phyloP scores from a whole-genome alignment of 1,140 invertebrate species.

The Listronotus bonariensis region DNA sequence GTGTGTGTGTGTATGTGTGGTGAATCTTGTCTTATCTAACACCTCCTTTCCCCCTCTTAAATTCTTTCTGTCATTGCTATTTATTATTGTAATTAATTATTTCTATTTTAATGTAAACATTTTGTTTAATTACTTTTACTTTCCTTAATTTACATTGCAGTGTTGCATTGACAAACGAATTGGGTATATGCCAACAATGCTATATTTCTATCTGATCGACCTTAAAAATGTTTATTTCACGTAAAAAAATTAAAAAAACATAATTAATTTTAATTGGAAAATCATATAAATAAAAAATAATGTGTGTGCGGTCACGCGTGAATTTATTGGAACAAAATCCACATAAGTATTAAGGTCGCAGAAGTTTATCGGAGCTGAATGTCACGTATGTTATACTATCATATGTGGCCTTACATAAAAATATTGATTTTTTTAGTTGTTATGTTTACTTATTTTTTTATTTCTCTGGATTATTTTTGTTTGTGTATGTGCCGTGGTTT shows the following conservation, averaged over 20 bases:
- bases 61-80: too few species aligned
- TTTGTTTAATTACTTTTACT: too few species aligned
- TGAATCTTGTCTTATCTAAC: conserved; percentile 1
- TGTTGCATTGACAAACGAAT: background rate
- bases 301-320: conserved; percentile 46
- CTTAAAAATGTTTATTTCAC: too few species aligned
- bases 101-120: too few species aligned
- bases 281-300: background rate
- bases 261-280: background rate
- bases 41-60: background rate
- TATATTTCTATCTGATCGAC: background rate
- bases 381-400: conserved; percentile 16
- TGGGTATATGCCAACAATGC: background rate
- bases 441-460: too few species aligned
- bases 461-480: too few species aligned
- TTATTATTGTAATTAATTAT: too few species aligned
- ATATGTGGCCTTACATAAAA: background rate
- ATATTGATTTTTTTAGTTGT: background rate
- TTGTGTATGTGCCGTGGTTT: too few species aligned
- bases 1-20: too few species aligned
- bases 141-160: background rate
- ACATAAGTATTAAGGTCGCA: conserved; percentile 48
- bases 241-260: too few species aligned
- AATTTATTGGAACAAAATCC: conserved; percentile 53
- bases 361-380: background rate